Conservation (phyloP, 2,797 vertebrate species). For the Microctenopoma lineatum region DNA sequence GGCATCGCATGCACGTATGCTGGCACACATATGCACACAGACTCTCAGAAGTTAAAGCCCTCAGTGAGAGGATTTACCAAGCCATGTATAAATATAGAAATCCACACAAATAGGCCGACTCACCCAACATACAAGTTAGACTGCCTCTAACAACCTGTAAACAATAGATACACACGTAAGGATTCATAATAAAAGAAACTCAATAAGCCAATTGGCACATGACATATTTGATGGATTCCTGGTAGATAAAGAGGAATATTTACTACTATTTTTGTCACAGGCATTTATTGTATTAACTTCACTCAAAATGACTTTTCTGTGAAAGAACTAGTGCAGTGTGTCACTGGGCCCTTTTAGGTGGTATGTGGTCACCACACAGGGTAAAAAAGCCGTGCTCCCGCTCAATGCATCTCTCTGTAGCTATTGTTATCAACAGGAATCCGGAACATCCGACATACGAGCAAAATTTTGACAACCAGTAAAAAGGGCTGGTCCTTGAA, state of each 20-base stretch:
- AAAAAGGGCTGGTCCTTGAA: constrained; percentile 68
- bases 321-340: constrained; percentile 17
- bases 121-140: constrained; percentile 30
- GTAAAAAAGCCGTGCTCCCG: constrained; percentile 41
- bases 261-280: neutral
- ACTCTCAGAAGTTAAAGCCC: constrained; percentile 65
- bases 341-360: constrained; percentile 43
- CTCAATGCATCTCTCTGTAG: constrained; percentile 58
- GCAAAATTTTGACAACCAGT: constrained; percentile 65
- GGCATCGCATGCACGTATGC: constrained; percentile 61
- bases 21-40: constrained; percentile 38
- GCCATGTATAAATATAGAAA: constrained; percentile 45
- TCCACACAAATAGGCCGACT: constrained; percentile 40
- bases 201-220: too few species aligned
- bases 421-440: constrained; percentile 83
- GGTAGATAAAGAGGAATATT: too few species aligned
- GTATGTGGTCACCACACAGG: constrained; percentile 41
- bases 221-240: too few species aligned
- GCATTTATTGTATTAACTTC: neutral
- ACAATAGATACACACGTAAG: neutral
- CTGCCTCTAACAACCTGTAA: constrained; percentile 42
- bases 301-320: constrained; percentile 1
- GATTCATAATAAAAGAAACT: neutral
- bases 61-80: constrained; percentile 61
- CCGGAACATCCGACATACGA: constrained; percentile 70